Conservation (phyloP, 2,888 invertebrate genomes). For the Nephrotoma flavescens region DNA sequence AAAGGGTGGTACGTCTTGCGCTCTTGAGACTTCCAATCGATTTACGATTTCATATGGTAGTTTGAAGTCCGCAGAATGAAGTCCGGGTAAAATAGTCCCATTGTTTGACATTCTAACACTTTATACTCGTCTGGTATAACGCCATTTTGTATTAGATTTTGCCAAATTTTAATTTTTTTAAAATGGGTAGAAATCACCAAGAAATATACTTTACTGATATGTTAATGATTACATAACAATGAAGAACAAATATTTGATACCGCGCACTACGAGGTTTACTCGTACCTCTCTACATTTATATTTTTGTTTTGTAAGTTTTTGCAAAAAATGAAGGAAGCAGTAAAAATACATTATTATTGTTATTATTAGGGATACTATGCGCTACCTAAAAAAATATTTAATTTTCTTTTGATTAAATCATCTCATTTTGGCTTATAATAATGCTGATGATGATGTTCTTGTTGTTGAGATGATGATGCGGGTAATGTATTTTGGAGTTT, state of each 20-base stretch:
- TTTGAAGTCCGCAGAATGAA: constrained; percentile 69
- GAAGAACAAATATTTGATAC: too few species aligned
- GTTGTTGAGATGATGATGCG: neutral
- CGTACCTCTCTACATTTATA: neutral
- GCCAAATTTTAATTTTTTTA: too few species aligned
- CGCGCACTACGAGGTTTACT: neutral
- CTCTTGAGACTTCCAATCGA: constrained; percentile 55
- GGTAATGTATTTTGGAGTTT: neutral
- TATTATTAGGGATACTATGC: neutral
- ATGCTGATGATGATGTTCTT: neutral
- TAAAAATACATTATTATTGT: neutral
- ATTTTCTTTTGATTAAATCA: neutral
- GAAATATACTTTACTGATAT: too few species aligned
- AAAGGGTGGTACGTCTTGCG: constrained; percentile 67
- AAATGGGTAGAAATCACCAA: too few species aligned
- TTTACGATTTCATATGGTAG: constrained; percentile 84
- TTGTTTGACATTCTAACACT: constrained; percentile 85
- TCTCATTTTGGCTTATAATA: neutral
- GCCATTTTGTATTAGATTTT: constrained; percentile 70
- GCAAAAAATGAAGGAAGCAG: neutral
- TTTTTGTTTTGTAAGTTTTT: neutral
- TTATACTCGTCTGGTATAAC: constrained; percentile 93
- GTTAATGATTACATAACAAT: too few species aligned
- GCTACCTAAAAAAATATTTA: neutral
- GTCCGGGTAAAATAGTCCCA: constrained; percentile 74